Percentiles rank a stretch among this genome's conserved stretches.
Evolutionary conservation across 2,113 vertebrate species (phyloP).

Genomic region (Stigmatopora argus): DNA sequence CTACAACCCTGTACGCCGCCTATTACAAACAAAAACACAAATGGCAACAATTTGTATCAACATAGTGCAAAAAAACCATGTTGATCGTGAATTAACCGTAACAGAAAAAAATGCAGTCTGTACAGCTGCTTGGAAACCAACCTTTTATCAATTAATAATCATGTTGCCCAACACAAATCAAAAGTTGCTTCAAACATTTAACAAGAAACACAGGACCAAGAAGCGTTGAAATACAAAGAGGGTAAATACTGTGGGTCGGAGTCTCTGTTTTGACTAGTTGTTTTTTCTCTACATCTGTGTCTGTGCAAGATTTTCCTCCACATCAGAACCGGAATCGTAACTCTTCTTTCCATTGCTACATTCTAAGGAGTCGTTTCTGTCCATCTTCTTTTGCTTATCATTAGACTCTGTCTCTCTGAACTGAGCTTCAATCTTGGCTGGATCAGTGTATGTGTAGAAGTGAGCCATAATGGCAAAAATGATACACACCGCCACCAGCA

Average conservation of each 20-base stretch:
- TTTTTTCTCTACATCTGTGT: slow-evolving; percentile 44
- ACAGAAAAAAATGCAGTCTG: background rate
- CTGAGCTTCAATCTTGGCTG: slow-evolving; percentile 77
- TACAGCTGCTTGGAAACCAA: background rate
- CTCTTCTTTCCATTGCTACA: background rate
- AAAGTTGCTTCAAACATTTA: background rate
- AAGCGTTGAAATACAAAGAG: background rate
- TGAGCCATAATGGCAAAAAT: slow-evolving; percentile 85
- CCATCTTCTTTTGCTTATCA: slow-evolving; percentile 47
- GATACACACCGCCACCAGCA: slow-evolving; percentile 80
- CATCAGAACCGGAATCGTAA: slow-evolving; percentile 23
- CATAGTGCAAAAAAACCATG: slow-evolving; percentile 39
- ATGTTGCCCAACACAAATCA: slow-evolving; percentile 4
- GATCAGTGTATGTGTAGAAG: slow-evolving; percentile 87
- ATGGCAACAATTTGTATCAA: slow-evolving; percentile 13
- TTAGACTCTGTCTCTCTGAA: slow-evolving; percentile 47
- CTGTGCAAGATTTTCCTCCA: background rate
- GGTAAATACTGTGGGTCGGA: background rate
- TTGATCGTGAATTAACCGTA: slow-evolving; percentile 34
- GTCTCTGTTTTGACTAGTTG: too few relatives aligned
- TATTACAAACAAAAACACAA: slow-evolving; percentile 11
- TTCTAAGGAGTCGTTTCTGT: slow-evolving; percentile 10
- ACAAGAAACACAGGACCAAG: slow-evolving; percentile 13
- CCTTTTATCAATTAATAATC: background rate
- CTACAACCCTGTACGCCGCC: background rate